Evolutionary conservation across 2,797 vertebrate species (phyloP), one percentile per base, ranked within the genome.

Genomic region (Poecilia gillii): DNA sequence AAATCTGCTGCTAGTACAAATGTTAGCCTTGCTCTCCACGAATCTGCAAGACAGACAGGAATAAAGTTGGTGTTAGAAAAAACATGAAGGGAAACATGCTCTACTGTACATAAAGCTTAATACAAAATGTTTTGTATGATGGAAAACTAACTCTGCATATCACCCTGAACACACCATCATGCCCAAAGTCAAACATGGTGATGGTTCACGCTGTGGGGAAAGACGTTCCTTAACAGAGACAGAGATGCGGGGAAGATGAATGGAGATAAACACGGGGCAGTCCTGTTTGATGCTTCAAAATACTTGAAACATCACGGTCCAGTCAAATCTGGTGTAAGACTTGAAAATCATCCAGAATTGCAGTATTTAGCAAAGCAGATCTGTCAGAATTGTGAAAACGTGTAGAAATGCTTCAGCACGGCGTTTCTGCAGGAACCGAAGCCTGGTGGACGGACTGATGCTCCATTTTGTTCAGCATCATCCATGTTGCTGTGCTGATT

Each of bases 401-500:
- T 23, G 18, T 13, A 68, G 9, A 68, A 68, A 4, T 23, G 36
- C 36, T 41, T 25, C 2, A 41, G 33, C 33, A 3, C 0, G 18
- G 3, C 33, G 33, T 18, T 4, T 12, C 20, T 74, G 9, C 45
- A 64, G 59, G 20, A 73, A 81, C 45, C 11, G 25, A 64, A 72
- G 41, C 45, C 51, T 28, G 47, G 12, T 51, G 28, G 55, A 68
- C 59, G 55, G 45, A 59, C 16, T 46, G 57, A 53, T 66, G 3
- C 45, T 62, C 8, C 31, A 9, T 70, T 55, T 81, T 39, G 31
- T 75, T 70, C 41, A 4, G 31, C 13, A 18, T 73, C 73, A 76
- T 71, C 62, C 73, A 31, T 3, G 6, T 39, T 25, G 51, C 73
- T 62, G 23, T 62, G 23, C 62, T 36, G 23, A 70, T 74, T 81